Conservation (phyloP, 1,140 invertebrate genomes). For the Lepidostoma basale region DNA sequence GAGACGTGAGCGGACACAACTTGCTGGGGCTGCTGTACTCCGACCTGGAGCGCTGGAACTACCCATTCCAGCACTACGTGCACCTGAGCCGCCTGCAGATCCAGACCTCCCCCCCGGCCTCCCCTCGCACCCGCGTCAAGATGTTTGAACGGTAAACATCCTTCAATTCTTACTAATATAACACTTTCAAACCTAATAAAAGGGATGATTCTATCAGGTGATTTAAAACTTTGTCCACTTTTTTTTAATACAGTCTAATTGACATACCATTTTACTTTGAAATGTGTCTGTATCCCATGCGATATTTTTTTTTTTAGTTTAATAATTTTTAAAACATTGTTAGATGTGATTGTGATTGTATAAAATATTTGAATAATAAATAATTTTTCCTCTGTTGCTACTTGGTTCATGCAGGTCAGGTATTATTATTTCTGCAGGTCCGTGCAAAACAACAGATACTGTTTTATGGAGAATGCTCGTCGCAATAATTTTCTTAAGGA, state of each 20-base stretch:
- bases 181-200: background rate
- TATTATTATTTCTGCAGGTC: constrained; percentile 51
- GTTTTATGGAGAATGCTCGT: constrained; percentile 82
- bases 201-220: too few relatives aligned
- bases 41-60: constrained; percentile 77
- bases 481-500: constrained; percentile 61
- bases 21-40: constrained; percentile 84
- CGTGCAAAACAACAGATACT: constrained; percentile 65
- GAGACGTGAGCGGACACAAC: constrained; percentile 81
- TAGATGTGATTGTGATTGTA: too few relatives aligned
- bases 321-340: too few relatives aligned
- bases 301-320: too few relatives aligned
- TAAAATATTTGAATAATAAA: too few relatives aligned
- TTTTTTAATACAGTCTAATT: too few relatives aligned
- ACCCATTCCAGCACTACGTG: constrained; percentile 88
- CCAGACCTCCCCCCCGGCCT: constrained; percentile 68
- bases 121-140: constrained; percentile 70
- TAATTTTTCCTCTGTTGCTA: too few relatives aligned
- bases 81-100: constrained; percentile 84
- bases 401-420: too few relatives aligned
- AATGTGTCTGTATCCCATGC: too few relatives aligned
- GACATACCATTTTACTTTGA: too few relatives aligned
- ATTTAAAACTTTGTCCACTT: too few relatives aligned
- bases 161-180: background rate
- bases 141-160: constrained; percentile 79